phyloP scores from a whole-genome alignment of 2,797 vertebrate genomes.

The Euthynnus affinis region DNA sequence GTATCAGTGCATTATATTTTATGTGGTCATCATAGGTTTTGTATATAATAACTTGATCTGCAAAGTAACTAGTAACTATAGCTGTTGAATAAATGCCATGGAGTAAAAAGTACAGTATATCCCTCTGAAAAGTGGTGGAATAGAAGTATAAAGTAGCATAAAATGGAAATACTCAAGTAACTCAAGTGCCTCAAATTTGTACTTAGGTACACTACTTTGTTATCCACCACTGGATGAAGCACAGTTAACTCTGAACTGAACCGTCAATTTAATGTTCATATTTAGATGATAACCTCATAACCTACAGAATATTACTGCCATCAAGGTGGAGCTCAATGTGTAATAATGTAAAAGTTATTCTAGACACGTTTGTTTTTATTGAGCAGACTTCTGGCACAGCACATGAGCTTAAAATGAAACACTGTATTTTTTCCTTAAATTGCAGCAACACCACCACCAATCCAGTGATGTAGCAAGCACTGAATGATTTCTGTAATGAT shows the following conservation, averaged over 20 bases:
- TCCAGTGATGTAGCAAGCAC: neutral
- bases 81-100: too few species aligned
- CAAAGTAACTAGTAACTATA: neutral
- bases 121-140: too few species aligned
- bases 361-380: neutral
- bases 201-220: too few species aligned
- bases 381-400: neutral
- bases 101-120: too few species aligned
- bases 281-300: neutral
- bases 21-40: too few species aligned
- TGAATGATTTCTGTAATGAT: neutral
- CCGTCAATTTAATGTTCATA: neutral
- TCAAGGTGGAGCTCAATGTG: neutral
- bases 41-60: neutral
- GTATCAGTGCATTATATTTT: too few species aligned
- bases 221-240: too few species aligned
- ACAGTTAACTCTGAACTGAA: neutral
- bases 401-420: too few species aligned
- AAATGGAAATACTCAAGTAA: too few species aligned
- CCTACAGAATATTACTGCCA: neutral
- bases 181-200: too few species aligned
- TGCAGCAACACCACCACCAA: neutral
- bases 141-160: too few species aligned
- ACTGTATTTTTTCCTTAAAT: neutral
- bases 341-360: neutral